Conservation (phyloP, 2,113 vertebrate genomes). For the Pseudonaja textilis region DNA sequence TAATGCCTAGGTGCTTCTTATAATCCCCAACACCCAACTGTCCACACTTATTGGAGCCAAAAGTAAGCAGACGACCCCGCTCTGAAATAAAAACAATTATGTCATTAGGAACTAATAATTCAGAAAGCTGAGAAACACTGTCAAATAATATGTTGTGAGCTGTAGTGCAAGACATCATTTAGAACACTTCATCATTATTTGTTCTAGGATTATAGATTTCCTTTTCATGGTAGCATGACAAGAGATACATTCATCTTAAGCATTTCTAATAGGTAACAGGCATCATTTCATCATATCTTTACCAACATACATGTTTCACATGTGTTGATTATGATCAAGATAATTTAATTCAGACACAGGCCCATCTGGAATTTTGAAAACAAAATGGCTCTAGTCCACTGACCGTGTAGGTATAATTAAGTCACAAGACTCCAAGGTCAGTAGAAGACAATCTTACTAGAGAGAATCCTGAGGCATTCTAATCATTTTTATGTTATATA, state of each 20-base stretch:
- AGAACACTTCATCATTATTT: background rate
- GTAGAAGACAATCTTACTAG: background rate
- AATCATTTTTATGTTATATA: background rate
- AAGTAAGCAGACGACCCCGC: constrained; percentile 90
- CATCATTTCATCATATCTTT: background rate
- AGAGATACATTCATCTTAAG: background rate
- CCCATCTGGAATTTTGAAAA: background rate
- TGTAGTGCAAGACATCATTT: background rate
- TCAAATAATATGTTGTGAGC: background rate
- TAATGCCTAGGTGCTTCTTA: constrained; percentile 90
- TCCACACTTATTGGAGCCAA: constrained; percentile 94
- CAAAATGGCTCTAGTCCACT: background rate
- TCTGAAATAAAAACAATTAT: constrained; percentile 69
- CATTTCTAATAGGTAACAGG: background rate
- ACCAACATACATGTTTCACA: background rate
- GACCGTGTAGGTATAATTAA: background rate
- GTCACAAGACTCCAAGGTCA: background rate
- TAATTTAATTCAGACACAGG: background rate
- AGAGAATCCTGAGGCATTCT: background rate
- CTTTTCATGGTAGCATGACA: background rate
- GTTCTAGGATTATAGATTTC: background rate
- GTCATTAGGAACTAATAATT: background rate
- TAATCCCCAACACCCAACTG: constrained; percentile 96
- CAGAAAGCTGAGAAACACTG: constrained; percentile 12
- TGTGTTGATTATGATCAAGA: background rate